Evolutionary conservation across 2,888 invertebrate species (phyloP), one percentile per base, ranked within the genome.

Genomic region (Drosophila borealis): DNA sequence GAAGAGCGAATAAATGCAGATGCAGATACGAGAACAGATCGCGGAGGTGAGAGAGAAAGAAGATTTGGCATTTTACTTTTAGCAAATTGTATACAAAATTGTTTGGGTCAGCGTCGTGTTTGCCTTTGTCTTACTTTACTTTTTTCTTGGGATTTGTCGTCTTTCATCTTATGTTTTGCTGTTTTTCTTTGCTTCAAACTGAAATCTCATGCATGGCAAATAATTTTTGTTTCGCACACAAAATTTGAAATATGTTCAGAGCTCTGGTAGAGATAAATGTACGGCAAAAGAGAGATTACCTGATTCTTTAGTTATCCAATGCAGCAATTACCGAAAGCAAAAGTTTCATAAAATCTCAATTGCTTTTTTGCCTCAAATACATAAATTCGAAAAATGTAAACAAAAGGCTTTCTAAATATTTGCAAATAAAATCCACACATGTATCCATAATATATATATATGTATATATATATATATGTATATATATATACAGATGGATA

Each of bases 51-150:
- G 25, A 39, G 42, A 66, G 59, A 62, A 34, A 59, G 64, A 71
- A 44, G 63, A 81, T 66, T 85, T 83, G 82, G 86, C 88, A 85
- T 88, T 88, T 85, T 85, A 88, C 88, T 80, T 83, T 80, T 66
- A 74, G 71, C 62, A 48, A 88, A 70, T 68, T 68, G 69, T 71
- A 71, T 71, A 79, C 78, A 79, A 78, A 82, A 60, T 71, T 83
- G 88, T 88, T 83, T 88, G 75, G 88, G 74, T 81, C 77, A 80
- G 73, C 81, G 81, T 76, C 70, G 63, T 45, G 48, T 54, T 21
- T 71, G 39, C 37, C 54, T 50, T 44, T 56, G 14, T 36, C n/a
- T 44, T 42, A 56, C 37, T 21, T 37, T n/a, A n/a, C n/a, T 13
- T 44, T 41, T 11, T 64, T 25, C 37, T 45, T 8, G 25, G n/a